Base-by-base conservation (phyloP, 2,888 invertebrate genomes). In the Phrixothrix hirtus region DNA sequence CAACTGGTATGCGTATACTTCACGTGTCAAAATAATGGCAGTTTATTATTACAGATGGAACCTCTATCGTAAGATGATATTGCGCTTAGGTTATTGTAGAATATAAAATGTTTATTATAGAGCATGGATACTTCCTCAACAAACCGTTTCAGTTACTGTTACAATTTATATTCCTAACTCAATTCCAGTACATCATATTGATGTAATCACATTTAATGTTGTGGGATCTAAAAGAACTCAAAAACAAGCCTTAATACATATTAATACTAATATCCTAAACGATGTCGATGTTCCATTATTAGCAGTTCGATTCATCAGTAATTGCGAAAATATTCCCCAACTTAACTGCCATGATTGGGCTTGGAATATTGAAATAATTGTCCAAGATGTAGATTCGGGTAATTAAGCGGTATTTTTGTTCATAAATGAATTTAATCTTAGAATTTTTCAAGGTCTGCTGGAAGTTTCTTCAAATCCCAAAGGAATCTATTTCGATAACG, bases 341-440 rank as follows among this genome's bases (percentile, higher is more conserved):
- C 79, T 82, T 42, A 73, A 72, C 13, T 91, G 91, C 67, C 78
- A 81, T 0, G 81, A 83, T 60, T 80, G 83, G 39, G 77, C 80
- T 29, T 92, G 91, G 91, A 85, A 83, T 3, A 77, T 87, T 1
- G 85, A 86, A 48, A 75, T 89, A 10, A 79, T 81, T 0, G 84
- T 86, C 1, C 82, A 84, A 64, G 90, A 91, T 66, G 74, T 77
- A 52, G 77, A 80, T 35, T 82, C 85, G 64, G 89, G 85, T 84
- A 69, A 59, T 12, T 15, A 29, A 27, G n/a, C n/a, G n/a, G n/a
- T 78, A 0, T 67, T 78, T 78, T 48, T 72, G 76, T 69, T 13
- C 3, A 2, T n/a, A 12, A 12, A 13, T 11, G 3, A 2, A 13
- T 31, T 13, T 13, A 12, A 11, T 13, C 2, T 7, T 16, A 34